Conservation (phyloP, 2,797 vertebrate species). For the Pachyuromys duprasi region DNA sequence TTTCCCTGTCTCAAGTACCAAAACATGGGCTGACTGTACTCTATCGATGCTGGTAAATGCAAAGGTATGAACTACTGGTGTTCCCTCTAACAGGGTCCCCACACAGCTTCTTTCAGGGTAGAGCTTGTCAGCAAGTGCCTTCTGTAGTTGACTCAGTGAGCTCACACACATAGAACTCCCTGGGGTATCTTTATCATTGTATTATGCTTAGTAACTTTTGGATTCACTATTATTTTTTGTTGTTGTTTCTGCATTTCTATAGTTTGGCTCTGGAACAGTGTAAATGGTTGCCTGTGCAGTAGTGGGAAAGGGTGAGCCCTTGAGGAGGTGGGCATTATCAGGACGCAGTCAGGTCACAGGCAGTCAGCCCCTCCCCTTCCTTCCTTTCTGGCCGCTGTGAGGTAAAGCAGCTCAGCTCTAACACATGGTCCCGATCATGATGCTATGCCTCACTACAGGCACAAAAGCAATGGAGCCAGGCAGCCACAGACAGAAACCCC, state of each 20-base stretch:
- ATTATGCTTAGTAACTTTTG: constrained; percentile 23
- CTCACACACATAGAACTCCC: constrained; percentile 10
- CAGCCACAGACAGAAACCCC: neutral
- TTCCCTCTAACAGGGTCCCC: neutral
- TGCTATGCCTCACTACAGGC: neutral
- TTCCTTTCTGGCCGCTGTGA: neutral
- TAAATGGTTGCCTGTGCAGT: neutral
- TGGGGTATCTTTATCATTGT: constrained; percentile 33
- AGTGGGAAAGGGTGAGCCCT: too few relatives aligned
- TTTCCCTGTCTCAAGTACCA: neutral
- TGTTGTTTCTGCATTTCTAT: neutral
- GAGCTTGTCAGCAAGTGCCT: constrained; percentile 9
- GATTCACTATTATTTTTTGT: neutral
- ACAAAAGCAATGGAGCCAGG: neutral
- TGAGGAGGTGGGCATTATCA: too few relatives aligned
- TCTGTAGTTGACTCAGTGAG: constrained; percentile 28
- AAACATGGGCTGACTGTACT: constrained; percentile 13
- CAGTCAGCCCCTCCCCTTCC: neutral
- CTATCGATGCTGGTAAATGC: too few relatives aligned
- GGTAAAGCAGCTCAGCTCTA: neutral
- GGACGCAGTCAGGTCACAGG: neutral
- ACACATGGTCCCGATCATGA: neutral
- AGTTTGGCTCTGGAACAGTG: neutral
- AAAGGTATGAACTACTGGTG: neutral
- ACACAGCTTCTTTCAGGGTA: neutral